Evolutionary conservation across 2,113 vertebrate genomes (phyloP).

Genomic region (Chaetodon auriga): DNA sequence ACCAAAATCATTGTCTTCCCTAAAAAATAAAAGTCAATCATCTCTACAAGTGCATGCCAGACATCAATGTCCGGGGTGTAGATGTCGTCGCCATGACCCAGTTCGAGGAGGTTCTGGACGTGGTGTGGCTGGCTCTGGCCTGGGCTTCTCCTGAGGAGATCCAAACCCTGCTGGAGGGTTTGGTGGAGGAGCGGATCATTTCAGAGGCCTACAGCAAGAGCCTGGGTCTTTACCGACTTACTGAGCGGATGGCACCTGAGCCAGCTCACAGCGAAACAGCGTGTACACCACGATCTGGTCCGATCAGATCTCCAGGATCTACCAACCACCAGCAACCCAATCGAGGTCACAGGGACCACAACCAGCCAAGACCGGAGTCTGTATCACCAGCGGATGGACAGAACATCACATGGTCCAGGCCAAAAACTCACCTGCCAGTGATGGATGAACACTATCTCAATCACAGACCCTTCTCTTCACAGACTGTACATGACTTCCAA

Average conservation of each 20-base stretch:
- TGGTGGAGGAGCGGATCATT: conserved; percentile 81
- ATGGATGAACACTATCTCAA: background rate
- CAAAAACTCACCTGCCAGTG: background rate
- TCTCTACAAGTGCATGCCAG: background rate
- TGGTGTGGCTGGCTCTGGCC: conserved; percentile 76
- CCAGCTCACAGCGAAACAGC: background rate
- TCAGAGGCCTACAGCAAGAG: conserved; percentile 82
- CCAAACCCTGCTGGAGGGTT: conserved; percentile 66
- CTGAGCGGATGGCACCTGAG: background rate
- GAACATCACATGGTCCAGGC: no score
- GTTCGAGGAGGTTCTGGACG: conserved; percentile 83
- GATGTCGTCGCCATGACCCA: conserved; percentile 73
- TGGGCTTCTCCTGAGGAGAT: conserved; percentile 63
- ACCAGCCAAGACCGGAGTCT: background rate
- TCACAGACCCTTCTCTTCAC: background rate
- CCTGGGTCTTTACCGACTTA: background rate
- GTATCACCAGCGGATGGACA: background rate
- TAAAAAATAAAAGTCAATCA: background rate
- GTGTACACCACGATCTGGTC: background rate
- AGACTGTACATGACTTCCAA: accelerated
- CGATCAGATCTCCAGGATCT: background rate
- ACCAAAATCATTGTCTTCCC: conserved; percentile 6
- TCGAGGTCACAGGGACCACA: background rate
- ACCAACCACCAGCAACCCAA: background rate
- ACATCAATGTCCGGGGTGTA: background rate